These are phyloP conservation scores for Drosophila varians DNA, from an alignment of 1,140 invertebrate species.

Conservation along the genomic window DNA sequence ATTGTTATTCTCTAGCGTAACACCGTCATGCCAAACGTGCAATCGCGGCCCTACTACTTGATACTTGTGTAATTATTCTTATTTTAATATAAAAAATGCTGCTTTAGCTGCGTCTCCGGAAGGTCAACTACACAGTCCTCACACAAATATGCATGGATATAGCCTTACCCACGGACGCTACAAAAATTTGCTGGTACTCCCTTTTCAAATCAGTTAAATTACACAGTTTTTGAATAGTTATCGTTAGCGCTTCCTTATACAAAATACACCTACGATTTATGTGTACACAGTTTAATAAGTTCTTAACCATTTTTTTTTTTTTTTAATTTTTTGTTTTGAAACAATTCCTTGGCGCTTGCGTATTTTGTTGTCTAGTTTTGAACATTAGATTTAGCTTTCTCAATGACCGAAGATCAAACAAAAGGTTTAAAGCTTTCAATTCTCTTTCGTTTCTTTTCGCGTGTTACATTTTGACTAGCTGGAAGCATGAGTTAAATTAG, in stretches of 20 bases:
- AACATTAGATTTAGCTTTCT: slow-evolving; percentile 61
- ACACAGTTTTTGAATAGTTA: slow-evolving; percentile 36
- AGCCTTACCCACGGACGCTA: slow-evolving; percentile 3
- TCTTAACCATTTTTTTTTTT: slow-evolving; percentile 41
- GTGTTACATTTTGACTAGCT: slow-evolving; percentile 54
- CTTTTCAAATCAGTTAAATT: slow-evolving; percentile 42
- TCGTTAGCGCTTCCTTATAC: slow-evolving; percentile 41
- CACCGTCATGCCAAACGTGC: slow-evolving; percentile 11
- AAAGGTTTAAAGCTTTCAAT: slow-evolving; percentile 58
- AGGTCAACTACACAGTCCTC: slow-evolving; percentile 7
- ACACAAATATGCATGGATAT: slow-evolving; percentile 8
- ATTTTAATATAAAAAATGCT: slow-evolving; percentile 51
- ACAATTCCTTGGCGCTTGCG: slow-evolving; percentile 82
- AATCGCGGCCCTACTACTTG: slow-evolving; percentile 20
- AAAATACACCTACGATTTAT: slow-evolving; percentile 52
- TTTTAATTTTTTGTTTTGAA: slow-evolving; percentile 50
- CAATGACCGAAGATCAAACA: slow-evolving; percentile 43
- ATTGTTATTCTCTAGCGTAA: slow-evolving; percentile 26
- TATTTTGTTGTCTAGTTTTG: slow-evolving; percentile 57
- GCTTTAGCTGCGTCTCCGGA: slow-evolving; percentile 17
- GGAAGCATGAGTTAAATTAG: slow-evolving; percentile 56
- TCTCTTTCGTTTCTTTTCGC: slow-evolving; percentile 38
- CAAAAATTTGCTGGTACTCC: slow-evolving; percentile 31
- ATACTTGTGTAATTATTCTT: slow-evolving; percentile 24
- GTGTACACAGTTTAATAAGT: slow-evolving; percentile 54